These are phyloP conservation scores for Hemiprocne comata DNA, from an alignment of 2,113 vertebrate species.

Conservation along the genomic window DNA sequence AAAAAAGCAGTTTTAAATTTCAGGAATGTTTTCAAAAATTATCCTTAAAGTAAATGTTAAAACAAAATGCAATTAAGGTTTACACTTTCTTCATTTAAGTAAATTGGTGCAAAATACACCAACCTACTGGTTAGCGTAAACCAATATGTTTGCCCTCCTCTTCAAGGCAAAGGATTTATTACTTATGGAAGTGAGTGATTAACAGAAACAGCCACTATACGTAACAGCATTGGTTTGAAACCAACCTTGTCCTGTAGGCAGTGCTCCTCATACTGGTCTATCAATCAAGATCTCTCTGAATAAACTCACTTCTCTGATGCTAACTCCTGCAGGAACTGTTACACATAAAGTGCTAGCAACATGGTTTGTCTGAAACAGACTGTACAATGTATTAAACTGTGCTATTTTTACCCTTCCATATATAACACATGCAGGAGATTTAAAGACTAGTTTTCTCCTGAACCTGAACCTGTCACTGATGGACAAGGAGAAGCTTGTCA, in stretches of 20 bases:
- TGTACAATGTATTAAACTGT: not conserved
- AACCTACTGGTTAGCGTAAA: not conserved
- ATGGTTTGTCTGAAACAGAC: not conserved
- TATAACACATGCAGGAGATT: not conserved
- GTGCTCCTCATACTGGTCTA: not conserved
- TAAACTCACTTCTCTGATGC: not conserved
- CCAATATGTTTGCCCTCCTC: not conserved
- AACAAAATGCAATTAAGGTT: slow-evolving; percentile 14
- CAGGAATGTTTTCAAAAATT: not conserved
- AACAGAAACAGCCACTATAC: not conserved
- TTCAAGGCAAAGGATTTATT: not conserved
- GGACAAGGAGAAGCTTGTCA: not conserved
- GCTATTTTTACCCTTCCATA: not conserved
- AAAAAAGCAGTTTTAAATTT: not conserved
- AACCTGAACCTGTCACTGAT: not conserved
- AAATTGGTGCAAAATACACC: not conserved
- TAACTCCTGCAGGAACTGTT: not conserved
- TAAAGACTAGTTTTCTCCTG: not conserved
- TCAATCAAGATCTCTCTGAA: not conserved
- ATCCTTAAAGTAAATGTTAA: not conserved
- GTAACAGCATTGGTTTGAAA: not conserved
- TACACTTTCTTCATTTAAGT: slow-evolving; percentile 4
- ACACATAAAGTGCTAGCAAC: not conserved
- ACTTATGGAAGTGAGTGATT: not conserved
- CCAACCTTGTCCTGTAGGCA: not conserved